phyloP scores from a whole-genome alignment of 2,113 vertebrate species.

The Nicator chloris region DNA sequence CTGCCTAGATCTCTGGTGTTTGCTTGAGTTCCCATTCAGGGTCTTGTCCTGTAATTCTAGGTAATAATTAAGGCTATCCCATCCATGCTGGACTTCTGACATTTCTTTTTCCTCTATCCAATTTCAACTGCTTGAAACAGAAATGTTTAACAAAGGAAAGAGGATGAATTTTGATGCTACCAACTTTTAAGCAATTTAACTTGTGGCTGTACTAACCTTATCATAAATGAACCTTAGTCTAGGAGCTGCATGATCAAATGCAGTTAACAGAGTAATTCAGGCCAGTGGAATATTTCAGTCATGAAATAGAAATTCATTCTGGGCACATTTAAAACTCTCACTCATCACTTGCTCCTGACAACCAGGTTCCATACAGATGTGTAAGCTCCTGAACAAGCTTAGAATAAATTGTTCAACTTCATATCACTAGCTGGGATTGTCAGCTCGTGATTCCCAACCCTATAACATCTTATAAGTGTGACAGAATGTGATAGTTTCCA shows the following conservation, averaged over 20 bases:
- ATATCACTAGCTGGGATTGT: neutral
- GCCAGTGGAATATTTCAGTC: slow-evolving; percentile 53
- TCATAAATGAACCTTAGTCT: slow-evolving; percentile 54
- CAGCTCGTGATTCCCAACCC: neutral
- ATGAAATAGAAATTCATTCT: slow-evolving; percentile 60
- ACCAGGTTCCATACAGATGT: neutral
- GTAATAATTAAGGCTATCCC: neutral
- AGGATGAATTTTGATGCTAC: slow-evolving; percentile 55
- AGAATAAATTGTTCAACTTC: slow-evolving; percentile 4
- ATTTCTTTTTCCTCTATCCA: neutral
- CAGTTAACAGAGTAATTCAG: slow-evolving; percentile 63
- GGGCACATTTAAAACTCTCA: slow-evolving; percentile 2
- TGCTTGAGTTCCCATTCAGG: neutral
- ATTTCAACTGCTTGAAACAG: slow-evolving; percentile 29
- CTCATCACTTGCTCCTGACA: neutral
- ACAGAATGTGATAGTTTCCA: neutral
- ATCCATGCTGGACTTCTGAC: neutral
- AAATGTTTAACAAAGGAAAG: slow-evolving; percentile 60
- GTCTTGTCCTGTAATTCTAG: neutral
- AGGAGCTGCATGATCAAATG: slow-evolving; percentile 48
- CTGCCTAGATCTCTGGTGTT: accelerated
- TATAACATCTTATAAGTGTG: neutral
- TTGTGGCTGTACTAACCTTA: slow-evolving; percentile 56
- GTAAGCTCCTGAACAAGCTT: neutral
- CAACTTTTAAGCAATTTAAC: slow-evolving; percentile 58